Evolutionary conservation across 1,140 invertebrate species (phyloP).

Genomic region (Cotesia vestalis): DNA sequence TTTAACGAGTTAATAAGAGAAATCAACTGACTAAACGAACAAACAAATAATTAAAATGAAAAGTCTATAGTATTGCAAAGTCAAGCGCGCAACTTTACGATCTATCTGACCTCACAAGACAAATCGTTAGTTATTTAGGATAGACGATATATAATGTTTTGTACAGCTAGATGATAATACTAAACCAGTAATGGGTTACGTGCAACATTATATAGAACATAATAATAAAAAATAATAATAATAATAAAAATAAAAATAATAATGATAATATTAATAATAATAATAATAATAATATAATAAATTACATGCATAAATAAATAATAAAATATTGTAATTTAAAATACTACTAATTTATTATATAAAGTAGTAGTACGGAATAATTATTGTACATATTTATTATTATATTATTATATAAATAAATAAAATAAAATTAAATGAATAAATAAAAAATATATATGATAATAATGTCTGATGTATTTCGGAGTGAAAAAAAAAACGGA

Average conservation of each 20-base stretch:
- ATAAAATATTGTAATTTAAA: constrained; percentile 62
- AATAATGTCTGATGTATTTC: not conserved
- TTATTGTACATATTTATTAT: constrained; percentile 62
- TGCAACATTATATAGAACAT: constrained; percentile 62
- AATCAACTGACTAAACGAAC: constrained; percentile 1
- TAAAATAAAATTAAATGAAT: constrained; percentile 12
- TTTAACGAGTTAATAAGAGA: constrained; percentile 20
- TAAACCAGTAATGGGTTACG: constrained; percentile 66
- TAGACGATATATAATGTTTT: constrained; percentile 64
- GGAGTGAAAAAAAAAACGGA: constrained; percentile 19
- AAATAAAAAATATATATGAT: constrained; percentile 4
- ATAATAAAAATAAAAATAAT: constrained; percentile 28
- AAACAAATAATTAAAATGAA: not conserved
- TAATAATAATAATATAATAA: constrained; percentile 22
- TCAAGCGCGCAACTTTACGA: constrained; percentile 46
- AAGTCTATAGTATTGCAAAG: constrained; percentile 33
- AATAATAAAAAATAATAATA: constrained; percentile 13
- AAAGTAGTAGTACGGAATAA: constrained; percentile 53
- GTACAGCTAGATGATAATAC: constrained; percentile 60
- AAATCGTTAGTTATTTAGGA: constrained; percentile 62
- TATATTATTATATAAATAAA: constrained; percentile 28
- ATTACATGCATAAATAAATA: constrained; percentile 45
- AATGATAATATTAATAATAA: constrained; percentile 5
- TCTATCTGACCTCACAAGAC: constrained; percentile 61
- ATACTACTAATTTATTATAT: constrained; percentile 59